phyloP scores from a whole-genome alignment of 2,888 invertebrate genomes.

The Brachypterus glaber region DNA sequence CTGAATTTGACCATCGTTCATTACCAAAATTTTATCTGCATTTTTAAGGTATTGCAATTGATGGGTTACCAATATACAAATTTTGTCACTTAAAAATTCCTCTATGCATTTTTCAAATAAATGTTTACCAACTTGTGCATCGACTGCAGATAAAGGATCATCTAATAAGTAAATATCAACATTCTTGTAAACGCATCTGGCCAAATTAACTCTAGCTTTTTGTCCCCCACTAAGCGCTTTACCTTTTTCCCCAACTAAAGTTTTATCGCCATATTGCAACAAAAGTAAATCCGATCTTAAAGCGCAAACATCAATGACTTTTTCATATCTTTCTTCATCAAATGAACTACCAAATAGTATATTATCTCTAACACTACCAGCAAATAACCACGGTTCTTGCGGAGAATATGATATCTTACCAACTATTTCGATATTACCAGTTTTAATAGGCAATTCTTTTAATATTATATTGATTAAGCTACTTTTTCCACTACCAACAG shows the following conservation, averaged over 20 bases:
- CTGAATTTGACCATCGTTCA: conserved; percentile 42
- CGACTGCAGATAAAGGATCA: conserved; percentile 76
- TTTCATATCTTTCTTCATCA: conserved; percentile 49
- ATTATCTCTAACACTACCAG: conserved; percentile 59
- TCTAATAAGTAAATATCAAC: conserved; percentile 73
- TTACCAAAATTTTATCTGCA: conserved; percentile 36
- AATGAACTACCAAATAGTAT: conserved; percentile 63
- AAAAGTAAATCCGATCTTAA: conserved; percentile 60
- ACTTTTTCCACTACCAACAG: conserved; percentile 60
- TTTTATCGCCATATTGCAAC: conserved; percentile 66
- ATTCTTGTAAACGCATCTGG: conserved; percentile 63
- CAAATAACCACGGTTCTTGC: conserved; percentile 56
- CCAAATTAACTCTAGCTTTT: conserved; percentile 70
- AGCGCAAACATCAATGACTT: conserved; percentile 56
- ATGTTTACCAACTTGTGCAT: conserved; percentile 64
- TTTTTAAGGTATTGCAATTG: conserved; percentile 51
- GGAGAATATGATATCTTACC: conserved; percentile 50
- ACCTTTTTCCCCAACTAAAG: conserved; percentile 61
- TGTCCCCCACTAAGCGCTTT: conserved; percentile 78
- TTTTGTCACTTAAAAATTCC: conserved; percentile 49
- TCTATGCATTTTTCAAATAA: conserved; percentile 64
- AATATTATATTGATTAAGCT: conserved; percentile 42
- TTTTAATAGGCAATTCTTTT: conserved; percentile 40
- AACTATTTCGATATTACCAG: conserved; percentile 39
- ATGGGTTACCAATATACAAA: conserved; percentile 59